Conservation (phyloP, 1,140 invertebrate species). For the Venustaconcha ellipsiformis region DNA sequence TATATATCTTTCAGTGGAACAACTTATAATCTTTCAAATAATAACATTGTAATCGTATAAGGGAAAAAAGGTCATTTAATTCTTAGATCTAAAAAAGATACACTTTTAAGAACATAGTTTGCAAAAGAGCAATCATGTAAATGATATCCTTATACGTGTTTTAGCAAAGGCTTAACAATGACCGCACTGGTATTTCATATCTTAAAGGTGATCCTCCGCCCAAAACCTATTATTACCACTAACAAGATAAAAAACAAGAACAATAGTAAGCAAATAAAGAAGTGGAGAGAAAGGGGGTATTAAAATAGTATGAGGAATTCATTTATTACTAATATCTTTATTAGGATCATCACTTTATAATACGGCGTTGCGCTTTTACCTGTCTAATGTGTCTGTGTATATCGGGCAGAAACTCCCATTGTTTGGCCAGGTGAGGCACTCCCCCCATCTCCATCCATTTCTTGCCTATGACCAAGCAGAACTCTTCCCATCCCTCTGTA, state of each 20-base stretch:
- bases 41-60: background rate
- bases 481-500: slow-evolving; percentile 12
- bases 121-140: background rate
- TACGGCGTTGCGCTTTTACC: background rate
- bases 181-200: no score
- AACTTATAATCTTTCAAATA: background rate
- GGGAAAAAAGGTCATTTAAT: no score
- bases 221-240: no score
- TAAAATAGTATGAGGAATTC: slow-evolving; percentile 1
- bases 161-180: no score
- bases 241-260: no score
- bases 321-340: background rate
- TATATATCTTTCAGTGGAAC: no score
- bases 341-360: background rate
- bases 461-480: slow-evolving; percentile 5
- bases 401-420: slow-evolving; percentile 17
- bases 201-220: no score
- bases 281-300: no score
- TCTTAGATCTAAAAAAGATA: background rate
- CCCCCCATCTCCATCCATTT: slow-evolving; percentile 25
- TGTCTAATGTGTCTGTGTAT: slow-evolving; percentile 3
- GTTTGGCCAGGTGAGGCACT: slow-evolving; percentile 23
- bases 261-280: no score
- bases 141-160: background rate
- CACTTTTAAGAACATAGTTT: background rate